These are phyloP conservation scores for Oryzias woworae DNA, from an alignment of 2,113 vertebrate species.

Conservation along the genomic window DNA sequence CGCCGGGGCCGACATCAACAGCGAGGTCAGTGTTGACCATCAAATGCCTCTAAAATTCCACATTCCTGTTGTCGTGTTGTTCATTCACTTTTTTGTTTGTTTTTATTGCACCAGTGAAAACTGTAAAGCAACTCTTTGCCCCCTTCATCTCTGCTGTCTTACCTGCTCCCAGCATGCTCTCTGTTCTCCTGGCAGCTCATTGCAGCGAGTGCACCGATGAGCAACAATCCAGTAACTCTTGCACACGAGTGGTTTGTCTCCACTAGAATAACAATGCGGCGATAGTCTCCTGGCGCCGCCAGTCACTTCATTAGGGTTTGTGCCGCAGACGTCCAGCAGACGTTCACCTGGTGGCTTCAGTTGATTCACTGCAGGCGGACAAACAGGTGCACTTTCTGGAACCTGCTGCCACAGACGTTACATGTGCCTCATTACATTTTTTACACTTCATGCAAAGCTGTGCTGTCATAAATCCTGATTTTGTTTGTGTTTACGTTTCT, in stretches of 20 bases:
- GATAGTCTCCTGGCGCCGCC: slow-evolving; percentile 5
- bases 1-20: slow-evolving; percentile 81
- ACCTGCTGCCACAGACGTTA: slow-evolving; percentile 18
- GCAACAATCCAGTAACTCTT: slow-evolving; percentile 15
- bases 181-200: slow-evolving; percentile 38
- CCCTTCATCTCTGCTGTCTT: slow-evolving; percentile 7
- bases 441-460: not conserved
- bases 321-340: slow-evolving; percentile 13
- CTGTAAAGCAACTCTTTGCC: slow-evolving; percentile 32
- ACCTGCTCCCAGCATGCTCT: slow-evolving; percentile 53
- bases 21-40: slow-evolving; percentile 71
- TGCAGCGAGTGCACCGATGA: slow-evolving; percentile 53
- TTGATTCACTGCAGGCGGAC: slow-evolving; percentile 25
- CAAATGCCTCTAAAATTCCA: slow-evolving; percentile 9
- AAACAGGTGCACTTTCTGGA: slow-evolving; percentile 49
- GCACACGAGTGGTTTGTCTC: slow-evolving; percentile 12
- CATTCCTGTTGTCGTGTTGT: slow-evolving; percentile 21
- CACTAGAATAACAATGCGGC: slow-evolving; percentile 2
- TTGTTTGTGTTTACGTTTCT: not conserved
- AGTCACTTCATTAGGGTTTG: slow-evolving; percentile 20
- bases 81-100: slow-evolving; percentile 28
- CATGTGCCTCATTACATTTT: slow-evolving; percentile 23
- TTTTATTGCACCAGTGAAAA: slow-evolving; percentile 39
- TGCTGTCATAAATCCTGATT: slow-evolving; percentile 1
- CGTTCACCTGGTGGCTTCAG: slow-evolving; percentile 27